Evolutionary conservation across 2,113 vertebrate genomes (phyloP), one percentile per base, ranked within the genome.

Genomic region (Hystrix cristata): DNA sequence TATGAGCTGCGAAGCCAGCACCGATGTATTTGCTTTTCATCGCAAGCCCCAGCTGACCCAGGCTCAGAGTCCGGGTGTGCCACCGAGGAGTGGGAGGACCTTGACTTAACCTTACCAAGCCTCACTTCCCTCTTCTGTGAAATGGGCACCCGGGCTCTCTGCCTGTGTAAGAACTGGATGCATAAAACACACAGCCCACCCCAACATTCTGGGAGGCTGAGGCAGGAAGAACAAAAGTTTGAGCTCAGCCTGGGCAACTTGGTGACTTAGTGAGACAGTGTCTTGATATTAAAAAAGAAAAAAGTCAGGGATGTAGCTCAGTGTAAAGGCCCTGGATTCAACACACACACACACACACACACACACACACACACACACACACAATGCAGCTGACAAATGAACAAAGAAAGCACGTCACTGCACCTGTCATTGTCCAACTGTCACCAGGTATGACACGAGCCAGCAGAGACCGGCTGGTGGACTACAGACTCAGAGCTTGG

Each of bases 371-470:
- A 71, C 67, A 71, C 67, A 38, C 38, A 38, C 38, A 38, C 38
- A 38, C 69, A 19, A 4, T 71, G 16, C n/a, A 71, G 7, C 4
- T 71, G 69, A 71, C 69, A 71, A 38, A 38, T 71, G 69, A 71
- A 71, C 69, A 71, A 71, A 71, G 69, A 38, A 71, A 71, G 1
- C 69, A 71, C 38, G 1, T 1, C 0, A 11, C 18, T 1, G 51
- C 23, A 0, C 14, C 65, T 18, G 2, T 3, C 65, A 2, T 48
- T 0, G n/a, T 34, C 57, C 1, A 64, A 10, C 5, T 4, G 55
- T 6, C 13, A 2, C 7, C 59, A 7, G 0, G 0, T 46, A 29
- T 4, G 76, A 25, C 2, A 0, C 3, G 4, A 31, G 15, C 25
- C 15, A 55, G 27, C 72, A 64, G 34, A 11, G 60, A 31, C 72